These are phyloP conservation scores for Natrix natrix DNA, from an alignment of 2,797 vertebrate species.

Conservation along the genomic window DNA sequence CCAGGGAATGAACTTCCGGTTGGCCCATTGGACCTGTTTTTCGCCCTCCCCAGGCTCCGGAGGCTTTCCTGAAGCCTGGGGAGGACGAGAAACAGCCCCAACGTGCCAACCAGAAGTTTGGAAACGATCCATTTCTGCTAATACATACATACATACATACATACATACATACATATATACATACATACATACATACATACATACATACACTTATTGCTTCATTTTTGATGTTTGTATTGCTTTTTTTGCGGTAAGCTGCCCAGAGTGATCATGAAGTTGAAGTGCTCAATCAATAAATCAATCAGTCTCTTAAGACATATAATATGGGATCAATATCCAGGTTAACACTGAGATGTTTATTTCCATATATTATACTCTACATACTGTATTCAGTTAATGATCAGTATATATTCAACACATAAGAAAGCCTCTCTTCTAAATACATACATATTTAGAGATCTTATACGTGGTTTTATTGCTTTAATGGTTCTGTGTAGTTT, in stretches of 20 bases:
- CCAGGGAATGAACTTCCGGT: no score
- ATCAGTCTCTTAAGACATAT: not conserved
- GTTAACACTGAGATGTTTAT: not conserved
- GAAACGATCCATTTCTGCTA: no score
- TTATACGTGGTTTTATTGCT: not conserved
- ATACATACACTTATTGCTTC: not conserved
- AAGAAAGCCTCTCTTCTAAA: not conserved
- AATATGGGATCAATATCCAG: not conserved
- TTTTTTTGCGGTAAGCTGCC: not conserved
- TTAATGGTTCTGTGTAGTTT: not conserved
- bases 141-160: no score
- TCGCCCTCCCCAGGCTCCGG: no score
- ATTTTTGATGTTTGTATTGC: not conserved
- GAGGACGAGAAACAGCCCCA: no score
- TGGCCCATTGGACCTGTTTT: no score
- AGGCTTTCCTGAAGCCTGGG: no score
- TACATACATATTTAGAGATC: not conserved
- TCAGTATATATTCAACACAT: not conserved
- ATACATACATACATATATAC: no score
- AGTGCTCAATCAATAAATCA: not conserved
- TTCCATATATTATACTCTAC: not conserved
- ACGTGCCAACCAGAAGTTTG: no score
- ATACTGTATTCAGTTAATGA: not conserved
- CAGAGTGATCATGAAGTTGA: not conserved
- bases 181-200: no score